Percentiles rank a stretch among this genome's conserved stretches.
Evolutionary conservation across 2,113 vertebrate genomes (phyloP).

Genomic region (Syrrhaptes paradoxus): DNA sequence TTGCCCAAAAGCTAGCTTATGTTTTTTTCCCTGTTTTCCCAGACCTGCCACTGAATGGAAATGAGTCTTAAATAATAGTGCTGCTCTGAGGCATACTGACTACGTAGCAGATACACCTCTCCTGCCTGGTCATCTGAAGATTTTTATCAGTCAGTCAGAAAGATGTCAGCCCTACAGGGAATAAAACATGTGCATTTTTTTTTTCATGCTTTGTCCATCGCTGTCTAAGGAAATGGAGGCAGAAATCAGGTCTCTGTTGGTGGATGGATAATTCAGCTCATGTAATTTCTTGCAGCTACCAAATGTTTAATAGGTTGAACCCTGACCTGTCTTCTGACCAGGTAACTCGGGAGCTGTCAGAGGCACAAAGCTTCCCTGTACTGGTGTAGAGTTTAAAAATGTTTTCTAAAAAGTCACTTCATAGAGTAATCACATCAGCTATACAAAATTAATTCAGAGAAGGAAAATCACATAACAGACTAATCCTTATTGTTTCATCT

Average conservation of each 20-base stretch:
- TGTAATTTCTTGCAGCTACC: not conserved
- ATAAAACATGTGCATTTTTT: not conserved
- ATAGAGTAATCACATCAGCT: fast-evolving
- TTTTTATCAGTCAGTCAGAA: slow-evolving; percentile 25
- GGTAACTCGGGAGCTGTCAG: not conserved
- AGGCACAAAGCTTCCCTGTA: not conserved
- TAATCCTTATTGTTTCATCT: not conserved
- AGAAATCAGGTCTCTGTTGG: not conserved
- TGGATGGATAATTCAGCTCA: not conserved
- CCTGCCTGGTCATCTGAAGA: not conserved
- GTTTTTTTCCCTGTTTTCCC: not conserved
- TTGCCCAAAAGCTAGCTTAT: not conserved
- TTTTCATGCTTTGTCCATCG: not conserved
- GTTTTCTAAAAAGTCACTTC: not conserved
- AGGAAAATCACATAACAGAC: not conserved
- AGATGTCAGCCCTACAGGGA: not conserved
- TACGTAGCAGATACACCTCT: not conserved
- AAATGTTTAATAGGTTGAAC: not conserved
- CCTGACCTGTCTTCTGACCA: not conserved
- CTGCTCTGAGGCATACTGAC: not conserved
- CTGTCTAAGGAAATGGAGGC: not conserved
- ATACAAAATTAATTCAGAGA: not conserved
- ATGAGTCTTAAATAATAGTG: not conserved
- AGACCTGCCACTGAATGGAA: not conserved
- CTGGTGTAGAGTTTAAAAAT: not conserved